phyloP scores from a whole-genome alignment of 2,888 invertebrate species.

The Ornithoptera priamus region DNA sequence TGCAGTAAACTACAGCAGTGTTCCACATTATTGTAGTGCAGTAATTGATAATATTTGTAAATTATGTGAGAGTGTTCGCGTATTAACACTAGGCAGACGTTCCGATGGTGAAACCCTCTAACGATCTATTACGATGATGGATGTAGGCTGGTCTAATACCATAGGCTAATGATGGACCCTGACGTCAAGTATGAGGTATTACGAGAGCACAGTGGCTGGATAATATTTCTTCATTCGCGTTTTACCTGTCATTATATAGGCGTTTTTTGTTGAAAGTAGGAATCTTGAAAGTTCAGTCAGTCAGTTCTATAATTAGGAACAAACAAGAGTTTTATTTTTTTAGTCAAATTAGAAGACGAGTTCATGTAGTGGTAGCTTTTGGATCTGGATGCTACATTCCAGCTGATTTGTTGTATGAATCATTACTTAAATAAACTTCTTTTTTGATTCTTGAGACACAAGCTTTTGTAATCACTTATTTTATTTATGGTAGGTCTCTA shows the following conservation, averaged over 20 bases:
- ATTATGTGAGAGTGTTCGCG: conserved; percentile 28
- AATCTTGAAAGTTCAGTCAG: too few relatives aligned
- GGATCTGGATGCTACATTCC: too few relatives aligned
- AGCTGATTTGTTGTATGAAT: too few relatives aligned
- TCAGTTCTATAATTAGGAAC: too few relatives aligned
- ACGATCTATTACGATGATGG: conserved; percentile 25
- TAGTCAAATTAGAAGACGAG: too few relatives aligned
- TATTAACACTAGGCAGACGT: conserved; percentile 19
- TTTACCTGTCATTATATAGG: background rate
- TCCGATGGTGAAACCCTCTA: conserved; percentile 25
- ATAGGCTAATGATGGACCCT: conserved; percentile 17
- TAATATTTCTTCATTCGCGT: background rate
- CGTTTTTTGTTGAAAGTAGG: background rate
- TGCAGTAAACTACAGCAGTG: conserved; percentile 5
- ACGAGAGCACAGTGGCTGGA: conserved; percentile 4
- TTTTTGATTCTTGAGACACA: too few relatives aligned
- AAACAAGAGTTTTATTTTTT: too few relatives aligned
- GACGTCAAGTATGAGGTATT: conserved; percentile 25
- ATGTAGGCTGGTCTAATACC: conserved; percentile 17
- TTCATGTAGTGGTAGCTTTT: too few relatives aligned
- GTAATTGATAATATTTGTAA: conserved; percentile 28
- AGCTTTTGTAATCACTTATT: too few relatives aligned
- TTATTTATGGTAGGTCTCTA: too few relatives aligned
- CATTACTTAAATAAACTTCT: too few relatives aligned
- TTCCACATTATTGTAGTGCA: conserved; percentile 17